Percentiles rank a stretch among this genome's conserved stretches.
These are phyloP conservation scores for Drosophila quinaria DNA, from an alignment of 2,888 invertebrate species.

Conservation along the genomic window DNA sequence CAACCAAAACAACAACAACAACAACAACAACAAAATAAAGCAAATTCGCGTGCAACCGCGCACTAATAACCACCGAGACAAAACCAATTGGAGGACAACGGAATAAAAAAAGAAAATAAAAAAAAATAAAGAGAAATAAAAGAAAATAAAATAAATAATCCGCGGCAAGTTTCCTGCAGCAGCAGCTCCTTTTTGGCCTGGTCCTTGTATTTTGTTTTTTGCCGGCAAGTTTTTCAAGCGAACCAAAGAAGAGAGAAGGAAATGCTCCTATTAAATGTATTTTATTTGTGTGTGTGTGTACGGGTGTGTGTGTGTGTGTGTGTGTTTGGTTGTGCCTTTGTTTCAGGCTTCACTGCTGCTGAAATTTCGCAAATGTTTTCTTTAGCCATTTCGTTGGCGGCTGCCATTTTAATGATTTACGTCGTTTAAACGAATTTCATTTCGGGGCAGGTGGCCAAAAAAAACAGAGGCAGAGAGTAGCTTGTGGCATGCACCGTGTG, in stretches of 20 bases:
- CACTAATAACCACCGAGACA: constrained; percentile 72
- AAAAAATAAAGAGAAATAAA: constrained; percentile 29
- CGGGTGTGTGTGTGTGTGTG: constrained; percentile 22
- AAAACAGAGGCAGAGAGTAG: neutral
- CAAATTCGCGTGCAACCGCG: constrained; percentile 75
- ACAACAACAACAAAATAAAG: constrained; percentile 36
- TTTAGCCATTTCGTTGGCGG: constrained; percentile 67
- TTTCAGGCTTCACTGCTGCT: constrained; percentile 75
- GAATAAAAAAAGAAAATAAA: constrained; percentile 12
- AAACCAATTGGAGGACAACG: constrained; percentile 51
- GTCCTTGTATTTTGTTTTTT: constrained; percentile 11
- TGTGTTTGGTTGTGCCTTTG: constrained; percentile 31
- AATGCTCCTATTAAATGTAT: constrained; percentile 77
- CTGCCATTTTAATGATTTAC: constrained; percentile 75
- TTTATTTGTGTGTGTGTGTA: constrained; percentile 40
- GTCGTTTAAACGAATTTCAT: constrained; percentile 62
- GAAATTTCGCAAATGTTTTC: constrained; percentile 78
- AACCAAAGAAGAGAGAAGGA: constrained; percentile 63
- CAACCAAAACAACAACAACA: constrained; percentile 48
- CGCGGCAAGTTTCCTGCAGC: constrained; percentile 49
- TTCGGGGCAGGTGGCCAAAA: constrained; percentile 51
- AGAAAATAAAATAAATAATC: constrained; percentile 69
- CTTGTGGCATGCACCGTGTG: constrained; percentile 15
- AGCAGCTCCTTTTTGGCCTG: constrained; percentile 27
- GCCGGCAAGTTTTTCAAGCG: constrained; percentile 66